Conservation (phyloP, 2,113 vertebrate species). For the Peromyscus maniculatus region DNA sequence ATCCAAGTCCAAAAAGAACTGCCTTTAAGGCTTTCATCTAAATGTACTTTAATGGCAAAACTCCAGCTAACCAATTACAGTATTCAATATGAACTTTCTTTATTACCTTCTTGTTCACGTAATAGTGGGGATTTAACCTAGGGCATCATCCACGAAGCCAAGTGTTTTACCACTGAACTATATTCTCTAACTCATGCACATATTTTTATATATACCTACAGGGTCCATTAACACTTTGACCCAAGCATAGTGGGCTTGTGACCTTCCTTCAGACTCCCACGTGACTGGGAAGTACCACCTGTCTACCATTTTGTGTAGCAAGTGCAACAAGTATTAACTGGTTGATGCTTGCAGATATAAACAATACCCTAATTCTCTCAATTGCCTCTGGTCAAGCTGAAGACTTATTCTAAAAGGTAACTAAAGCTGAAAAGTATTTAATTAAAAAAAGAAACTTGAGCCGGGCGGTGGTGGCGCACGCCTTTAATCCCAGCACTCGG, state of each 20-base stretch:
- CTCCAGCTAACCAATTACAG: not conserved
- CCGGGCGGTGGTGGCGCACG: no score
- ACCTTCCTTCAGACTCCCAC: not conserved
- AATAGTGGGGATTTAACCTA: not conserved
- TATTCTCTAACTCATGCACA: not conserved
- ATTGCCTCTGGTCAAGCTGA: not conserved
- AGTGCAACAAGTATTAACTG: not conserved
- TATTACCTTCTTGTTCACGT: not conserved
- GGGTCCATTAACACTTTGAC: not conserved
- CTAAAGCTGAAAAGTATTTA: conserved; percentile 11
- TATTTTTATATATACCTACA: not conserved
- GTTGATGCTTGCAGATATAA: not conserved
- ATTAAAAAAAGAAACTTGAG: not conserved
- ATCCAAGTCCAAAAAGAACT: not conserved
- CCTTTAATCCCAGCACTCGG: no score
- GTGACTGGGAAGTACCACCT: not conserved
- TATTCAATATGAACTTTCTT: conserved; percentile 31
- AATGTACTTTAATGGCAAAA: not conserved
- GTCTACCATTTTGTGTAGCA: not conserved
- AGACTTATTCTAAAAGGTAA: not conserved
- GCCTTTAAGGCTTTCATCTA: not conserved
- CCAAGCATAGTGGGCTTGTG: not conserved
- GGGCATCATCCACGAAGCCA: not conserved
- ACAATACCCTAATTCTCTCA: not conserved
- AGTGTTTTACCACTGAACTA: not conserved